These are phyloP conservation scores for Ammospiza nelsoni DNA, from an alignment of 2,113 vertebrate species.

Conservation along the genomic window DNA sequence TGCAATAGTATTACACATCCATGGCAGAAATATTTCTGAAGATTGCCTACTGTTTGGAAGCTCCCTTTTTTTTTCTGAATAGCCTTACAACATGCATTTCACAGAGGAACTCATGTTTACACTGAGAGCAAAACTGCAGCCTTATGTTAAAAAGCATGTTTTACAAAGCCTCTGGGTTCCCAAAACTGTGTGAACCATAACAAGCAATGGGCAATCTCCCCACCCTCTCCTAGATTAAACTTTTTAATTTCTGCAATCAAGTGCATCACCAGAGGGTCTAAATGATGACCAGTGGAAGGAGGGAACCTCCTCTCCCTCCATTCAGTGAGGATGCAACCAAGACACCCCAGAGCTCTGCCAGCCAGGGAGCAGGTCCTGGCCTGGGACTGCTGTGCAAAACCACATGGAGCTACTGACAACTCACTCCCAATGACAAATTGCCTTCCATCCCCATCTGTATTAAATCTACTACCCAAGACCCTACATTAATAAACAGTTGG, in stretches of 20 bases:
- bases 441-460: neutral
- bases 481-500: neutral
- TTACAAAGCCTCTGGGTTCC: neutral
- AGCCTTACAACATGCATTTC: neutral
- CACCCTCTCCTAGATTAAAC: neutral
- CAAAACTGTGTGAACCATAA: neutral
- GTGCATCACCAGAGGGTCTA: neutral
- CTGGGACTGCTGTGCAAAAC: neutral
- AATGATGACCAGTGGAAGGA: neutral
- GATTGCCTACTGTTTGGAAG: neutral
- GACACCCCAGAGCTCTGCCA: neutral
- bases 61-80: neutral
- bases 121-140: neutral
- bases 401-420: neutral
- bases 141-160: neutral
- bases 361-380: neutral
- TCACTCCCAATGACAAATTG: neutral
- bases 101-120: neutral
- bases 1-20: neutral
- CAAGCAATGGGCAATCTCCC: neutral
- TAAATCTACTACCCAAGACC: neutral
- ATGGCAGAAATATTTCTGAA: neutral
- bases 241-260: neutral
- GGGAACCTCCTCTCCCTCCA: neutral
- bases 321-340: neutral